A percentile compares a stretch with the other conserved stretches of the same genome.
Conservation (phyloP, 2,888 invertebrate genomes). For the Morpho helenor region DNA sequence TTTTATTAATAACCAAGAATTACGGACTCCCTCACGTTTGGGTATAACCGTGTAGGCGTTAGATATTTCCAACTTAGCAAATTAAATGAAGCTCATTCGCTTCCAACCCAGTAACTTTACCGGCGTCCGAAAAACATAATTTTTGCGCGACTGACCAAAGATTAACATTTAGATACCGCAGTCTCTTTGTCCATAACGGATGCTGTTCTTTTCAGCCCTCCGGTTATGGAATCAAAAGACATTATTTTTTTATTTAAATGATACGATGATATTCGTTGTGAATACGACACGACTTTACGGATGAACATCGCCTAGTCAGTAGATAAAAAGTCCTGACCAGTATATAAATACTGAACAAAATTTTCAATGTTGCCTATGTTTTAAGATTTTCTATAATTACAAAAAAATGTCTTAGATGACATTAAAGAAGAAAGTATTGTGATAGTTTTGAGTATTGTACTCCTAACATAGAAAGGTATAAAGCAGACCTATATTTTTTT, state of each 20-base stretch:
- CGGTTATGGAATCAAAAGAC: conserved; percentile 18
- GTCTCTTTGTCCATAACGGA: conserved; percentile 61
- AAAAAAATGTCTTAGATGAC: no score
- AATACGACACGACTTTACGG: no score
- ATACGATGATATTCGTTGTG: conserved; percentile 2
- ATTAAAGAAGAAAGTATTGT: no score
- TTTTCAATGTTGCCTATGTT: no score
- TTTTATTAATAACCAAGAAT: conserved; percentile 27
- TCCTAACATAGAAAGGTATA: no score
- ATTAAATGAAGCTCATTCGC: conserved; percentile 59
- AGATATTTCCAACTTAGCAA: conserved; percentile 27
- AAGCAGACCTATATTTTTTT: no score
- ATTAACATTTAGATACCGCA: conserved; percentile 76
- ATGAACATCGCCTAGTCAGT: no score
- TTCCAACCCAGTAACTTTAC: conserved; percentile 58
- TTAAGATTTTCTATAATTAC: no score
- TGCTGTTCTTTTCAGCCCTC: conserved; percentile 49
- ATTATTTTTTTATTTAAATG: conserved; percentile 28
- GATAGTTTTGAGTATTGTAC: no score
- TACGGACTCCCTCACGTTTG: conserved; percentile 16
- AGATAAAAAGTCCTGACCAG: no score
- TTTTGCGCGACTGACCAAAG: conserved; percentile 77
- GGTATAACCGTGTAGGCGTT: conserved; percentile 23
- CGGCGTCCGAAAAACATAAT: conserved; percentile 76
- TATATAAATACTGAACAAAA: no score